phyloP scores from a whole-genome alignment of 2,113 vertebrate species.

The Hydrochoerus hydrochaeris region DNA sequence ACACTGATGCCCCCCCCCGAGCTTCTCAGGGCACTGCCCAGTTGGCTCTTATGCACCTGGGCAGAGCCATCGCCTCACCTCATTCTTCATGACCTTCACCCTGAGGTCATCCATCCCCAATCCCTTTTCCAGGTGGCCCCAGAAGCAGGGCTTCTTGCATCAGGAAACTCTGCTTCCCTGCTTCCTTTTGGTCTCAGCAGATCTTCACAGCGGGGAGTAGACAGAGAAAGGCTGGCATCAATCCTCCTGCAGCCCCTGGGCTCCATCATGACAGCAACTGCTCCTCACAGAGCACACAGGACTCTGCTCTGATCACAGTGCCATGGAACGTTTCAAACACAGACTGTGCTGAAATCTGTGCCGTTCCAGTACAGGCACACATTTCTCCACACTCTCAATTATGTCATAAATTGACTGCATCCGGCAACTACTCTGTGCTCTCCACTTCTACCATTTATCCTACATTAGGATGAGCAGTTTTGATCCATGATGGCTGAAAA shows the following conservation, averaged over 20 bases:
- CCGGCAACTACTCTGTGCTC: neutral
- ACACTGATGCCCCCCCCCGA: neutral
- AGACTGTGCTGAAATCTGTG: accelerated
- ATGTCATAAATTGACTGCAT: accelerated
- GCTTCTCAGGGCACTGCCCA: no score
- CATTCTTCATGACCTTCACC: no score
- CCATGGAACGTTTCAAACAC: neutral
- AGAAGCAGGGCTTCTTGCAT: accelerated
- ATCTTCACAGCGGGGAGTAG: accelerated
- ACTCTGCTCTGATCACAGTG: accelerated
- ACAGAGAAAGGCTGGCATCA: accelerated
- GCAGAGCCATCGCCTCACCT: neutral
- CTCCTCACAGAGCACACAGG: accelerated
- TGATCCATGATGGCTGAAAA: neutral
- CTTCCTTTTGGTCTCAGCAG: accelerated
- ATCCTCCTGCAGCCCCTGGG: neutral
- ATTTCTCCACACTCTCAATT: neutral
- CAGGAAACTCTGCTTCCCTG: no score
- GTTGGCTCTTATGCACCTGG: accelerated
- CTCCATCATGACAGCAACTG: accelerated
- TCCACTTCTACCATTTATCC: neutral
- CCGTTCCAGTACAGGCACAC: accelerated
- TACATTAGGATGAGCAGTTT: neutral
- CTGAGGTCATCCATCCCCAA: accelerated
- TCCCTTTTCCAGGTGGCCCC: neutral